phyloP scores from a whole-genome alignment of 2,113 vertebrate species.

The Eublepharis macularius region DNA sequence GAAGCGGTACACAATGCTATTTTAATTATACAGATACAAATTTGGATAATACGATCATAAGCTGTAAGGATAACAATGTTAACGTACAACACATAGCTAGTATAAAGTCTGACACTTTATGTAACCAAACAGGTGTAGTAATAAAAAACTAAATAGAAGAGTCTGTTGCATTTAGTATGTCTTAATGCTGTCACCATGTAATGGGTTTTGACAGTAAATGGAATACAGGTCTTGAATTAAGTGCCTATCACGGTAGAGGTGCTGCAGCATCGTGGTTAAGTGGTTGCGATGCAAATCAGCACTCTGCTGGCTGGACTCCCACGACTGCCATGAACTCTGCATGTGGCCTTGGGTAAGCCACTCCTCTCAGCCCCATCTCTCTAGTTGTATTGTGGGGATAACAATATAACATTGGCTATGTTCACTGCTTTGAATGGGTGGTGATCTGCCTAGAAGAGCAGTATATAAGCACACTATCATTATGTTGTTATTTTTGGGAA shows the following conservation, averaged over 20 bases:
- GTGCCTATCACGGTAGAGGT: not conserved
- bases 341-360: no score
- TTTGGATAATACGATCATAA: not conserved
- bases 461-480: no score
- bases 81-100: not conserved
- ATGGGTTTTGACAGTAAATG: not conserved
- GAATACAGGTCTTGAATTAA: not conserved
- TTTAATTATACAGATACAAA: not conserved
- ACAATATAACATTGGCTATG: no score
- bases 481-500: no score
- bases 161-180: not conserved
- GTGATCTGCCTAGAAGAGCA: no score
- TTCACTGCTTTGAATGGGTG: no score
- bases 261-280: no score
- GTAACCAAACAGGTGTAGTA: not conserved
- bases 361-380: no score
- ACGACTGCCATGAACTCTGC: no score
- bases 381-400: no score
- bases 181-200: not conserved
- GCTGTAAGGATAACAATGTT: not conserved
- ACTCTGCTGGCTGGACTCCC: no score
- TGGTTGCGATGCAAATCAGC: no score
- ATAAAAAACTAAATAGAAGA: not conserved
- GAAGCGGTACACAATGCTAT: not conserved
- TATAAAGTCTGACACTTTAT: not conserved